phyloP scores from a whole-genome alignment of 2,113 vertebrate genomes.

The Zootoca vivipara region DNA sequence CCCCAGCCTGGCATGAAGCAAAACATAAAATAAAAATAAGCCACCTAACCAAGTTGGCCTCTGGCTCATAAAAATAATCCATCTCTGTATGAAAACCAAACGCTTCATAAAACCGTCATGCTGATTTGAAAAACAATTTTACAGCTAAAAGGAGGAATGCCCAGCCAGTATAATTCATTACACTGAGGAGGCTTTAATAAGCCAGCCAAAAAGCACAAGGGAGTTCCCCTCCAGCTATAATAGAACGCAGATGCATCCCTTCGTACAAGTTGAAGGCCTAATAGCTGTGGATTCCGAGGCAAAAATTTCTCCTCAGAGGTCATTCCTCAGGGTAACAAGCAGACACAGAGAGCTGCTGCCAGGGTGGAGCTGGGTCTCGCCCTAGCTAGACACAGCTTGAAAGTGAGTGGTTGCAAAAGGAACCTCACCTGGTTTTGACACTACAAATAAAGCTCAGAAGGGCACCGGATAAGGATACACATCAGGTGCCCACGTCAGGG shows the following conservation, averaged over 20 bases:
- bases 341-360: neutral
- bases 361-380: neutral
- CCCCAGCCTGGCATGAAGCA: slow-evolving; percentile 3
- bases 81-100: slow-evolving; percentile 21
- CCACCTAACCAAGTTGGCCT: slow-evolving; percentile 13
- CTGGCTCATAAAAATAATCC: slow-evolving; percentile 9
- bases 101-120: slow-evolving; percentile 28
- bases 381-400: neutral
- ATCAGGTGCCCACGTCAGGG: neutral
- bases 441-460: slow-evolving; percentile 4
- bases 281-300: neutral
- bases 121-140: slow-evolving; percentile 24
- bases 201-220: slow-evolving; percentile 18
- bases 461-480: neutral
- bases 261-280: neutral
- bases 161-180: slow-evolving; percentile 13
- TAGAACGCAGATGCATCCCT: slow-evolving; percentile 22
- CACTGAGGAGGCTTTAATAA: slow-evolving; percentile 18
- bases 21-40: slow-evolving; percentile 14
- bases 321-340: neutral
- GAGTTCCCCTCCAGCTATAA: slow-evolving; percentile 31
- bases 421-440: neutral
- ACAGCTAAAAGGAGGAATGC: neutral
- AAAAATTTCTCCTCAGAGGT: neutral
- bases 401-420: no score